Percentiles rank a stretch among this genome's conserved stretches.
Evolutionary conservation across 2,888 invertebrate genomes (phyloP).

Genomic region (Xanthia icteritia): DNA sequence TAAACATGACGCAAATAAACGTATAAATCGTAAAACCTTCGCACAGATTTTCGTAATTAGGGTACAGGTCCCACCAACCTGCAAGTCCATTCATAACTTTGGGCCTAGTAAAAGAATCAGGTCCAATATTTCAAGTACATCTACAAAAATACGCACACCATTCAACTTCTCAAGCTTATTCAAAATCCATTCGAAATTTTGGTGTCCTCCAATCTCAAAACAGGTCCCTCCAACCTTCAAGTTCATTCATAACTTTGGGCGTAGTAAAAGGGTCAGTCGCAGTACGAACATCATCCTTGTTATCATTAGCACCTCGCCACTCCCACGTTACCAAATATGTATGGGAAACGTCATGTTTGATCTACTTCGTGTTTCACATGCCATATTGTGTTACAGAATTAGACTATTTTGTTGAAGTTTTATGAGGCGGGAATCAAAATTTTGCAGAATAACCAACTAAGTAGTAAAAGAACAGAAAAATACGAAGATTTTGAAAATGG

Average conservation of each 20-base stretch:
- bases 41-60: no score
- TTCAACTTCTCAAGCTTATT: conserved; percentile 13
- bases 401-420: conserved; percentile 4
- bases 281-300: conserved; percentile 74
- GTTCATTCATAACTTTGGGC: conserved; percentile 70
- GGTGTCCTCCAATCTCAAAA: conserved; percentile 28
- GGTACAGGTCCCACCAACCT: conserved; percentile 24
- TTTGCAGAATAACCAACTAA: conserved; percentile 8
- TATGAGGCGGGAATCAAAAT: not conserved
- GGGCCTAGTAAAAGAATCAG: conserved; percentile 52
- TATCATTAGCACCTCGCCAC: conserved; percentile 87
- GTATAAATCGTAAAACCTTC: no score
- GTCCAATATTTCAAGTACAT: not conserved
- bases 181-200: conserved; percentile 31
- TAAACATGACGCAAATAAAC: no score
- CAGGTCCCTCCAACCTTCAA: conserved; percentile 33
- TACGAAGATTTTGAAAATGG: not conserved
- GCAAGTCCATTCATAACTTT: conserved; percentile 69
- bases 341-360: conserved; percentile 83
- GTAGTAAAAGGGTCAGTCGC: conserved; percentile 64
- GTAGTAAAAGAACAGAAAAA: no score
- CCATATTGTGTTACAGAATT: conserved; percentile 30
- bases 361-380: conserved; percentile 67
- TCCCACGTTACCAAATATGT: conserved; percentile 86
- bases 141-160: conserved; percentile 9